phyloP scores from a whole-genome alignment of 2,113 vertebrate genomes.

The Marmota monax region DNA sequence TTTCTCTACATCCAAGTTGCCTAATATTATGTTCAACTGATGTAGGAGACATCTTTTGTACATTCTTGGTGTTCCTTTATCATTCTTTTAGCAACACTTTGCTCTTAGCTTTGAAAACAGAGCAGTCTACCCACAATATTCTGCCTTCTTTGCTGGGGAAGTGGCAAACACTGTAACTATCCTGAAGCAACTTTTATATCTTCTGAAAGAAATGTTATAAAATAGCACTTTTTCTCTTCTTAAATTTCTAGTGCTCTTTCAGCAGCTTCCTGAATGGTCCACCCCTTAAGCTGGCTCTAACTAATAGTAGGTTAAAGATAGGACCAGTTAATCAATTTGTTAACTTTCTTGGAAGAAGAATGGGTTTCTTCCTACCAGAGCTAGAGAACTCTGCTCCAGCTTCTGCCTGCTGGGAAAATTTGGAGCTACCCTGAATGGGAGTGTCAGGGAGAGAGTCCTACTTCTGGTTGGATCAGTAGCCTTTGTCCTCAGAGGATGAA shows the following conservation, averaged over 20 bases:
- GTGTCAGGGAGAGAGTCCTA: not conserved
- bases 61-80: not conserved
- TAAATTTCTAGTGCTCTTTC: constrained; percentile 3
- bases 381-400: not conserved
- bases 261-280: not conserved
- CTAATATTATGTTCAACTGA: not conserved
- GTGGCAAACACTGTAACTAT: not conserved
- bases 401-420: constrained; percentile 16
- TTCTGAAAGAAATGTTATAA: constrained; percentile 17
- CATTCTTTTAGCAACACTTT: not conserved
- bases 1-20: not conserved
- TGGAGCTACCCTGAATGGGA: not conserved
- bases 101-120: not conserved
- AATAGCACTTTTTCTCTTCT: not conserved
- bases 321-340: constrained; percentile 29
- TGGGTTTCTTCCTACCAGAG: constrained; percentile 14
- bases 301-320: constrained; percentile 3
- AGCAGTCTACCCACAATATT: not conserved
- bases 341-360: constrained; percentile 47
- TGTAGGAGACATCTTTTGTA: not conserved
- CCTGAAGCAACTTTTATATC: not conserved
- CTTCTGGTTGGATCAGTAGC: not conserved
- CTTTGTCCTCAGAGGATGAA: not conserved
- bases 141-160: not conserved
- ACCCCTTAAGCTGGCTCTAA: not conserved